Evolutionary conservation across 64 coral and sea anemone genomes (phyloP).

Genomic region (Stichodactyla mertensii): DNA sequence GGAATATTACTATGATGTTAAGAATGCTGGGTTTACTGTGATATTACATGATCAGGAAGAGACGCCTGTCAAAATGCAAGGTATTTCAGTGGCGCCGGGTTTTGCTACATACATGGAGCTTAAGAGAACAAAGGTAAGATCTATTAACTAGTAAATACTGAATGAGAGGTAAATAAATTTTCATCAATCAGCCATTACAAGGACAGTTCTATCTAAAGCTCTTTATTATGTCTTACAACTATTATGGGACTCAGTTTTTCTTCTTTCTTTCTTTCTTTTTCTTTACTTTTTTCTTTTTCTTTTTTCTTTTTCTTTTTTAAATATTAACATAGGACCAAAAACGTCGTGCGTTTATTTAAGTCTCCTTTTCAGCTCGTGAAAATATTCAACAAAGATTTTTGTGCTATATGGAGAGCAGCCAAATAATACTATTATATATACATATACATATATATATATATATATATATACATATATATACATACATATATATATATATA

Average conservation of each 20-base stretch:
- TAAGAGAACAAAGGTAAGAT: conserved; percentile 54
- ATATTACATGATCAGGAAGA: conserved; percentile 85
- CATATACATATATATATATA: too few species aligned
- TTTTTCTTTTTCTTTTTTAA: too few species aligned
- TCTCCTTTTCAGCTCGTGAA: not conserved
- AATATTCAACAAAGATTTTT: not conserved
- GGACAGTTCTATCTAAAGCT: too few species aligned
- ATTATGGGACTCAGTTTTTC: too few species aligned
- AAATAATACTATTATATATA: too few species aligned
- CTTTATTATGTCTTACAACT: too few species aligned
- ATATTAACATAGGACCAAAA: too few species aligned
- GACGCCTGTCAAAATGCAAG: conserved; percentile 80
- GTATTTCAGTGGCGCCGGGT: conserved; percentile 61
- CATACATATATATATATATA: too few species aligned
- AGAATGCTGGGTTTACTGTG: conserved; percentile 73
- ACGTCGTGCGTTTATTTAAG: not conserved
- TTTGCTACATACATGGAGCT: conserved; percentile 90
- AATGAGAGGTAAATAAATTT: not conserved
- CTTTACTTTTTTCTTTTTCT: too few species aligned
- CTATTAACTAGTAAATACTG: not conserved
- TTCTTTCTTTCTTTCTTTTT: too few species aligned
- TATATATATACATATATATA: too few species aligned
- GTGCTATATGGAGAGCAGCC: not conserved
- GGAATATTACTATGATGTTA: conserved; percentile 75
- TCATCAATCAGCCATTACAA: too few species aligned